A percentile compares a stretch with the other conserved stretches of the same genome.
phyloP scores from a whole-genome alignment of 1,140 invertebrate species.

The Bombus confusus region DNA sequence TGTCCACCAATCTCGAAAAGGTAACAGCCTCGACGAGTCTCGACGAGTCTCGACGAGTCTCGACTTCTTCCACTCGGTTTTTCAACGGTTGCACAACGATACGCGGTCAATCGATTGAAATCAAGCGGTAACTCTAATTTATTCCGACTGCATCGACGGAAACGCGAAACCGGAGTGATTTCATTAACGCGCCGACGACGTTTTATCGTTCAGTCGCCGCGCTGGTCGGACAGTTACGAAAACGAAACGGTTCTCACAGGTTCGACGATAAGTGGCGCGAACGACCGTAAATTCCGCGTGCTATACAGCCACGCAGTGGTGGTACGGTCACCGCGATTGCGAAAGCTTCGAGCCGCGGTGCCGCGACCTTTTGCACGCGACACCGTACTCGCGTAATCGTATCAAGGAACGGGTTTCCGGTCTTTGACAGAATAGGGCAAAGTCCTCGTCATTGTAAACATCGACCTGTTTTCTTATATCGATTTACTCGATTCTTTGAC shows the following conservation, averaged over 20 bases:
- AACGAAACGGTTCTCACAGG: slow-evolving; percentile 37
- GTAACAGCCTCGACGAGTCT: neutral
- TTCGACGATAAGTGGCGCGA: slow-evolving; percentile 18
- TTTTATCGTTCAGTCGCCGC: slow-evolving; percentile 7
- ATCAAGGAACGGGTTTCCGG: slow-evolving; percentile 61
- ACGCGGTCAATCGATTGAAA: slow-evolving; percentile 7
- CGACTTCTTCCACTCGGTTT: neutral
- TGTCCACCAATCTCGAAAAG: neutral
- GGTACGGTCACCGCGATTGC: slow-evolving; percentile 35
- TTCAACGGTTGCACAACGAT: slow-evolving; percentile 10
- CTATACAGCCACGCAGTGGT: neutral
- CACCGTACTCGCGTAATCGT: slow-evolving; percentile 51
- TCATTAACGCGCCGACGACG: slow-evolving; percentile 29
- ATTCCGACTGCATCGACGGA: slow-evolving; percentile 18
- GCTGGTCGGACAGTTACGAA: slow-evolving; percentile 42
- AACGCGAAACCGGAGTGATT: slow-evolving; percentile 21
- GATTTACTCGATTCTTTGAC: neutral
- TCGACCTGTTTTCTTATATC: neutral
- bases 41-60: neutral
- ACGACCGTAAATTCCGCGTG: slow-evolving; percentile 26
- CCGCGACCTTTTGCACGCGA: slow-evolving; percentile 57
- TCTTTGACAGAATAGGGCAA: slow-evolving; percentile 23
- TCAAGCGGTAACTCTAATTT: slow-evolving; percentile 15
- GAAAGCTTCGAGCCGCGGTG: slow-evolving; percentile 52
- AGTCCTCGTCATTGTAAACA: neutral